Conservation (phyloP, 30 jellyfish, hydroid and myxozoan species). For the Clytia hemisphaerica region DNA sequence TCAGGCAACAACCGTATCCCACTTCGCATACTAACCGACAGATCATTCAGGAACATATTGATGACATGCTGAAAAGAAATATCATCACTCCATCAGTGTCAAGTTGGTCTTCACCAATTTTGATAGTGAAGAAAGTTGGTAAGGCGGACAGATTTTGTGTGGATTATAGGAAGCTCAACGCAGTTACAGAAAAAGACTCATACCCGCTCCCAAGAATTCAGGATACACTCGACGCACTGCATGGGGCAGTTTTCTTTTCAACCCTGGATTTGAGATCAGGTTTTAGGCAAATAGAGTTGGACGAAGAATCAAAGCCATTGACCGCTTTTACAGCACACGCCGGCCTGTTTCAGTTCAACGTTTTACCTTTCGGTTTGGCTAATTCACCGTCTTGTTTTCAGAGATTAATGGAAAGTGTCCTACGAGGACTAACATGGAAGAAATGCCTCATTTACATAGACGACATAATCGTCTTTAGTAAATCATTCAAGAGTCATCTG, state of each 20-base stretch:
- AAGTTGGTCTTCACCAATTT: slow-evolving; percentile 52
- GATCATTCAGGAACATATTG: slow-evolving; percentile 24
- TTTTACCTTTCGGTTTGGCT: too few species aligned
- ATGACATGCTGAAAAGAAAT: slow-evolving; percentile 22
- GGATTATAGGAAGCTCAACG: slow-evolving; percentile 31
- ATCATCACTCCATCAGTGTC: slow-evolving; percentile 31
- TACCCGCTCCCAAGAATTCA: slow-evolving; percentile 54
- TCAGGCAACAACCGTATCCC: slow-evolving; percentile 28
- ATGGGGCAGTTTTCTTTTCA: slow-evolving; percentile 29
- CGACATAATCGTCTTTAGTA: slow-evolving; percentile 23
- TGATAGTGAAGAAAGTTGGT: slow-evolving; percentile 33
- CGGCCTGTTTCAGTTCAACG: slow-evolving; percentile 27
- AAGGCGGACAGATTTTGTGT: slow-evolving; percentile 39
- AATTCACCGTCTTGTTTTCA: slow-evolving; percentile 54
- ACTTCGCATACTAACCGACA: slow-evolving; percentile 17
- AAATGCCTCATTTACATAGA: slow-evolving; percentile 42
- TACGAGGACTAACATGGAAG: slow-evolving; percentile 40
- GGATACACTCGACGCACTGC: slow-evolving; percentile 34
- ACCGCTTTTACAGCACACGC: slow-evolving; percentile 32
- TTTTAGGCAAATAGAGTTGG: slow-evolving; percentile 43
- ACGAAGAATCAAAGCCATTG: slow-evolving; percentile 23
- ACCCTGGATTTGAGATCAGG: slow-evolving; percentile 58
- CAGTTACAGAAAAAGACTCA: slow-evolving; percentile 44
- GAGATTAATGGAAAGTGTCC: slow-evolving; percentile 38
- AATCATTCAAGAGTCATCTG: slow-evolving; percentile 36